phyloP scores from a whole-genome alignment of 2,797 vertebrate genomes.

The Sciurus carolinensis region DNA sequence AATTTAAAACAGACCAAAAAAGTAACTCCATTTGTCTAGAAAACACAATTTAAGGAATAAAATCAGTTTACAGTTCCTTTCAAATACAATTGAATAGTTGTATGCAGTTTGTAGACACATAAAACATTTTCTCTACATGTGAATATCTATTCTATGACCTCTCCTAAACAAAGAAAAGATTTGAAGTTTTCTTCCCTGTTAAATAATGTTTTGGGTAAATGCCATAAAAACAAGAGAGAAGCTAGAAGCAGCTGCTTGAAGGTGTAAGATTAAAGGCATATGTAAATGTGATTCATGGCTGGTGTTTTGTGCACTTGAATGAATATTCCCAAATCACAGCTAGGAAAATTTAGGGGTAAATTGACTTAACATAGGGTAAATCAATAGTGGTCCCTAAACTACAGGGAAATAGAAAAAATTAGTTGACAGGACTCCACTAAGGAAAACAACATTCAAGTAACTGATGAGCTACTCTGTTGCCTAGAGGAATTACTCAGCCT shows the following conservation, averaged over 20 bases:
- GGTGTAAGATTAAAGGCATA: constrained; percentile 32
- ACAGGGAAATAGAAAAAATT: constrained; percentile 41
- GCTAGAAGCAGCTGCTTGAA: background rate
- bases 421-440: constrained; percentile 28
- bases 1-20: constrained; percentile 37
- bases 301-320: constrained; percentile 11
- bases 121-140: constrained; percentile 25
- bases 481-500: constrained; percentile 26
- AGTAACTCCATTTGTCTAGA: constrained; percentile 55
- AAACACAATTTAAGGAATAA: constrained; percentile 61
- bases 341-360: constrained; percentile 65
- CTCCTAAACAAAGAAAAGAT: constrained; percentile 11
- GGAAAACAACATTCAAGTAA: constrained; percentile 61
- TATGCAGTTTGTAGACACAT: background rate
- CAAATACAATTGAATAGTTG: constrained; percentile 28
- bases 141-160: background rate
- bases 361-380: constrained; percentile 66
- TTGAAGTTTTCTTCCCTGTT: constrained; percentile 18
- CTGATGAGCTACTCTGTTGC: constrained; percentile 46
- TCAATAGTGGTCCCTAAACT: constrained; percentile 35
- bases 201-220: constrained; percentile 42
- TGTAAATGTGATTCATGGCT: constrained; percentile 17
- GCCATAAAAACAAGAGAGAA: constrained; percentile 55
- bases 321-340: constrained; percentile 46
- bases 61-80: constrained; percentile 58